A percentile compares a stretch with the other conserved stretches of the same genome.
Conservation (phyloP, 2,113 vertebrate species). For the Sinocyclocheilus grahami region DNA sequence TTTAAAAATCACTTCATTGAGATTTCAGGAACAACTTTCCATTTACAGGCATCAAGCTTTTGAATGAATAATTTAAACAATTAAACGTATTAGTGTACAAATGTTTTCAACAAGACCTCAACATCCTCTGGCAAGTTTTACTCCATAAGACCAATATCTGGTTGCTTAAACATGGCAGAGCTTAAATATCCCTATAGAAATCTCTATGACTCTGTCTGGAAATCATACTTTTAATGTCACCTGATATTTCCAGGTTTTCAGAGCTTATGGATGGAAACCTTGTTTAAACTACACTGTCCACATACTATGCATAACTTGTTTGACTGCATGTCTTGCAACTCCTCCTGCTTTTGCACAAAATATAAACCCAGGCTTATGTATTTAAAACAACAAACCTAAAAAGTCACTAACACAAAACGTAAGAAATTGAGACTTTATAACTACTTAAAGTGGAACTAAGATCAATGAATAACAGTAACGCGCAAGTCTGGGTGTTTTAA, state of each 20-base stretch:
- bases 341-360: not conserved
- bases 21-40: not conserved
- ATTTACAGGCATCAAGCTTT: not conserved
- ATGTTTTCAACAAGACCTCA: too few species aligned
- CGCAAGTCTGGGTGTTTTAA: not conserved
- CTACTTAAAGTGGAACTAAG: not conserved
- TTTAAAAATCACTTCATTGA: not conserved
- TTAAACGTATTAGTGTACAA: not conserved
- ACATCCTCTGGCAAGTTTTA: too few species aligned
- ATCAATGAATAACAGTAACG: not conserved
- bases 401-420: not conserved
- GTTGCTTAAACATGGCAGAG: not conserved
- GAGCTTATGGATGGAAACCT: not conserved
- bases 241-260: not conserved
- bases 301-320: not conserved
- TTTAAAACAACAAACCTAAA: too few species aligned
- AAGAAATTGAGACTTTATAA: not conserved
- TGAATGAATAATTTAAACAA: not conserved
- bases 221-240: not conserved
- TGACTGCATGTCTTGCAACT: not conserved
- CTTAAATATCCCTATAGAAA: not conserved
- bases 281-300: not conserved
- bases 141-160: not conserved
- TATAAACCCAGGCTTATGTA: not conserved
- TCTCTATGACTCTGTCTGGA: not conserved